Percentiles rank a stretch among this genome's conserved stretches.
Conservation (phyloP, 2,113 vertebrate genomes). For the Xiphophorus maculatus region DNA sequence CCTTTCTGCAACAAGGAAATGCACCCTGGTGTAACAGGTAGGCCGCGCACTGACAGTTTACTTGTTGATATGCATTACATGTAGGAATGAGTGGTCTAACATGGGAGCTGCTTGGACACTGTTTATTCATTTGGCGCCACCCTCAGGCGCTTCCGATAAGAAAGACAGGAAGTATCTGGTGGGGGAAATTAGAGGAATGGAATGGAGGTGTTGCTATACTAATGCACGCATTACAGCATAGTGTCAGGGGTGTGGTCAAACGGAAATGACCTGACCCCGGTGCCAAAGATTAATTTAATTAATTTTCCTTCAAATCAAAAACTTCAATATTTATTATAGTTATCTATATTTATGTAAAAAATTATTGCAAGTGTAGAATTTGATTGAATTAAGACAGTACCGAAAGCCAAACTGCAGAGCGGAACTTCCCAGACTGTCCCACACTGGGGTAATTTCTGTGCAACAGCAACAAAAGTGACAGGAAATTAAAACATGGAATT, state of each 20-base stretch:
- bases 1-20: neutral
- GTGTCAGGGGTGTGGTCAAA: neutral
- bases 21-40: conserved; percentile 65
- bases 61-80: conserved; percentile 74
- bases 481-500: too few species aligned
- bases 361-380: neutral
- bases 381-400: neutral
- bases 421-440: too few species aligned
- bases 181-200: conserved; percentile 13
- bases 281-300: neutral
- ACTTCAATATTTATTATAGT: neutral
- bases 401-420: neutral
- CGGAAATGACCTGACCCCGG: neutral
- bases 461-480: too few species aligned
- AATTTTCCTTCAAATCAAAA: neutral
- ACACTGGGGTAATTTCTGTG: too few species aligned
- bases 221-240: neutral
- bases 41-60: conserved; percentile 45
- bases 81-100: conserved; percentile 63
- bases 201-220: conserved; percentile 14
- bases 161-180: conserved; percentile 25
- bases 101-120: conserved; percentile 56
- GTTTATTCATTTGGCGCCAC: conserved; percentile 83
- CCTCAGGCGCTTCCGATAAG: conserved; percentile 73
- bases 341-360: neutral